Evolutionary conservation across 2,888 invertebrate genomes (phyloP).

Genomic region (Catocala sponsa): DNA sequence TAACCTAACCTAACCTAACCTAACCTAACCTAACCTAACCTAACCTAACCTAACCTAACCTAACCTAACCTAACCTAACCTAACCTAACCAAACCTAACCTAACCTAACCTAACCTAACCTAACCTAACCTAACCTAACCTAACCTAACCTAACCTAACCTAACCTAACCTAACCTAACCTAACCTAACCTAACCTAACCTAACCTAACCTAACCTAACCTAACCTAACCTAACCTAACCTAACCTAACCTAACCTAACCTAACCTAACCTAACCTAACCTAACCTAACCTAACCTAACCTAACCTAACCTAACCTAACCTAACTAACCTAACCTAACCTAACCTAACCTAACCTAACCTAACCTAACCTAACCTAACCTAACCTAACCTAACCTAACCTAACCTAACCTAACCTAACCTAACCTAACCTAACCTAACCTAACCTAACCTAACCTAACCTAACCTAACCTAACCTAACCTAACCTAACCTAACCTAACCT

Average conservation of each 20-base stretch:
- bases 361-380: not conserved
- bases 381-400: not conserved
- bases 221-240: conserved; percentile 9
- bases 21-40: too few species aligned
- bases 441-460: not conserved
- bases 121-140: too few species aligned
- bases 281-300: conserved; percentile 2
- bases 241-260: conserved; percentile 2
- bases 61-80: too few species aligned
- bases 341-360: not conserved
- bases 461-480: not conserved
- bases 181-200: too few species aligned
- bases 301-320: conserved; percentile 2
- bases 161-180: too few species aligned
- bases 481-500: too few species aligned
- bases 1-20: too few species aligned
- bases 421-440: not conserved
- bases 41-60: too few species aligned
- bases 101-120: too few species aligned
- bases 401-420: not conserved
- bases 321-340: conserved; percentile 2
- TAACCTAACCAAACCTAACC: too few species aligned
- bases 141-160: too few species aligned
- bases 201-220: conserved; percentile 9
- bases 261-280: conserved; percentile 2